Conservation (phyloP, 2,113 vertebrate genomes). For the Halcyon senegalensis region DNA sequence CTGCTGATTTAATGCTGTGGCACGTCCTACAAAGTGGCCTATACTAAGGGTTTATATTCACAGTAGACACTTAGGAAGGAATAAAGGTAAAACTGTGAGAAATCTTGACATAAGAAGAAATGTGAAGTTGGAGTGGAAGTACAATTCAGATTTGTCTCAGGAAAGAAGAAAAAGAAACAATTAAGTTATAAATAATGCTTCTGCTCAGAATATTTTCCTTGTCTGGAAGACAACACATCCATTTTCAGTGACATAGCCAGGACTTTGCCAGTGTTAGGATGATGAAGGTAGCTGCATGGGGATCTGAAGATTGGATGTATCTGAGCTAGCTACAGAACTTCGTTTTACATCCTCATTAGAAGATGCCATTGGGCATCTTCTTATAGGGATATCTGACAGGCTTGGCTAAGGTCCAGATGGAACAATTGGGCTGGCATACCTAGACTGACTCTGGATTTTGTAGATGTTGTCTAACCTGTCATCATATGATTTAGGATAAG, state of each 20-base stretch:
- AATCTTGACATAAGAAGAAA: background rate
- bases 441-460: background rate
- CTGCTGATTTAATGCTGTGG: background rate
- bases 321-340: background rate
- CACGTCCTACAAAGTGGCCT: background rate
- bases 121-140: background rate
- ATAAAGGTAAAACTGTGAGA: background rate
- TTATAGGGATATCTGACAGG: background rate
- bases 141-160: background rate
- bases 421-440: background rate
- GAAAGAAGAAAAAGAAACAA: background rate
- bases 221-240: background rate
- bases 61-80: background rate
- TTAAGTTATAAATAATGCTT: background rate
- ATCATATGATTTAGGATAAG: background rate
- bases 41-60: background rate
- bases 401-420: background rate
- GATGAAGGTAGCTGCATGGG: background rate
- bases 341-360: background rate
- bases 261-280: background rate
- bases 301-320: rapidly evolving
- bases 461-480: background rate
- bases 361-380: background rate
- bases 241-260: background rate
- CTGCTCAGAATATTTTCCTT: background rate